Evolutionary conservation across 2,888 invertebrate species (phyloP).

Genomic region (Fragum fragum): DNA sequence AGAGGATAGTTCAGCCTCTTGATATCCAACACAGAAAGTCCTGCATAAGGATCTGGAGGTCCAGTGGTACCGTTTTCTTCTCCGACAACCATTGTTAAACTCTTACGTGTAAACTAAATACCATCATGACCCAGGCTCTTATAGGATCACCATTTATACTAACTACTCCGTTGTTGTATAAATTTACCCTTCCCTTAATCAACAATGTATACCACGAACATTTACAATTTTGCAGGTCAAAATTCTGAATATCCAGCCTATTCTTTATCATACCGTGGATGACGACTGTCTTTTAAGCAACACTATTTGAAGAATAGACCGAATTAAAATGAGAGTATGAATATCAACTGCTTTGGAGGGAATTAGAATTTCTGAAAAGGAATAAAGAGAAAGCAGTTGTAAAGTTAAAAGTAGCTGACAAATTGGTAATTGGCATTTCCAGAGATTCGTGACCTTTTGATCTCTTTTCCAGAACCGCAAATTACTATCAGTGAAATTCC

Average conservation of each 20-base stretch:
- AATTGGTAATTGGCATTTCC: neutral
- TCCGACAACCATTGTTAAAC: neutral
- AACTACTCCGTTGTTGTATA: neutral
- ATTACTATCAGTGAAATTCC: no score
- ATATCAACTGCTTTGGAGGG: no score
- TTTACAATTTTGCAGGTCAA: no score
- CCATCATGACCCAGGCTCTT: neutral
- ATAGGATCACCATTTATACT: neutral
- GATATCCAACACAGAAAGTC: slow-evolving; percentile 10
- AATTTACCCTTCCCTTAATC: neutral
- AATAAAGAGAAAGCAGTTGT: neutral
- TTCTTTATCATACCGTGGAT: no score
- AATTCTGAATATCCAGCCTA: no score
- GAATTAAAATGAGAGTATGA: no score
- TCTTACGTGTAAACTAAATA: neutral
- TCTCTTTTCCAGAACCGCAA: neutral
- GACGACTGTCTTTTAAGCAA: no score
- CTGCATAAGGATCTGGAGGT: neutral
- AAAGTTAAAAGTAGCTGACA: neutral
- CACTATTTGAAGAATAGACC: no score
- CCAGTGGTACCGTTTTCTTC: neutral
- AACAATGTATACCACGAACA: no score
- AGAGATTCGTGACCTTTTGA: neutral
- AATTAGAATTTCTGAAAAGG: neutral
- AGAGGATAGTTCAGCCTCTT: slow-evolving; percentile 37